A percentile compares a stretch with the other conserved stretches of the same genome.
Conservation (phyloP, 2,888 invertebrate species). For the Gonocerus acuteangulatus region DNA sequence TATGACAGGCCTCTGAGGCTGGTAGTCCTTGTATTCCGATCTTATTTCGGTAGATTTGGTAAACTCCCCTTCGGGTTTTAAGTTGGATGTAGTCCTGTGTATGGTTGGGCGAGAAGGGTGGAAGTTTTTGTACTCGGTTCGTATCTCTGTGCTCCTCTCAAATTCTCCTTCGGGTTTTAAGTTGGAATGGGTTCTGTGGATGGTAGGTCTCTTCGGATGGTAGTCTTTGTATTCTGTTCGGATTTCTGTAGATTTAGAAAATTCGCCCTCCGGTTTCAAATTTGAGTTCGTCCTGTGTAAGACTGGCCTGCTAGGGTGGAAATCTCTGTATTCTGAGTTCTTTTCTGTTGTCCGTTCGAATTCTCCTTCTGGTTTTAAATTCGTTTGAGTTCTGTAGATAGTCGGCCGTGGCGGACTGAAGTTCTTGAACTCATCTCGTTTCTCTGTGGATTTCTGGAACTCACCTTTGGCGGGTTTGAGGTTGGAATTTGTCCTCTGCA, state of each 20-base stretch:
- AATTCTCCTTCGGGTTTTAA: slow-evolving; percentile 37
- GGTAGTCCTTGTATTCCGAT: slow-evolving; percentile 35
- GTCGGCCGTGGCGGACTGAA: slow-evolving; percentile 28
- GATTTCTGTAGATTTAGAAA: slow-evolving; percentile 29
- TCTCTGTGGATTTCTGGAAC: slow-evolving; percentile 31
- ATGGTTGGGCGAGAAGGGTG: slow-evolving; percentile 29
- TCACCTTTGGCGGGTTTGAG: slow-evolving; percentile 36
- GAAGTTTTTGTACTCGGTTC: slow-evolving; percentile 31
- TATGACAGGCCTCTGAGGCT: slow-evolving; percentile 32
- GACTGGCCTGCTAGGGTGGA: slow-evolving; percentile 33
- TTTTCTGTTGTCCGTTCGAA: slow-evolving; percentile 33
- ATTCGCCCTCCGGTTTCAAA: slow-evolving; percentile 35
- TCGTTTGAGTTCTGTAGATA: slow-evolving; percentile 17
- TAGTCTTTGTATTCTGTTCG: slow-evolving; percentile 31
- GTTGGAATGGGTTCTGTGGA: slow-evolving; percentile 30
- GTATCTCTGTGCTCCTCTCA: slow-evolving; percentile 30
- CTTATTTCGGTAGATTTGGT: slow-evolving; percentile 28
- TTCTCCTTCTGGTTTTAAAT: slow-evolving; percentile 32
- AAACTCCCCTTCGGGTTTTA: slow-evolving; percentile 35
- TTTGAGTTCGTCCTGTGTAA: slow-evolving; percentile 32
- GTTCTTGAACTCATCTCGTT: slow-evolving; percentile 22
- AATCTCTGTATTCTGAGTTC: slow-evolving; percentile 33
- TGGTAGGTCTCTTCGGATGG: slow-evolving; percentile 30
- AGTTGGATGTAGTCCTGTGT: slow-evolving; percentile 31
- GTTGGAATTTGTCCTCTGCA: slow-evolving; percentile 33